Conservation (phyloP, 2,113 vertebrate genomes). For the Misgurnus mizolepis region DNA sequence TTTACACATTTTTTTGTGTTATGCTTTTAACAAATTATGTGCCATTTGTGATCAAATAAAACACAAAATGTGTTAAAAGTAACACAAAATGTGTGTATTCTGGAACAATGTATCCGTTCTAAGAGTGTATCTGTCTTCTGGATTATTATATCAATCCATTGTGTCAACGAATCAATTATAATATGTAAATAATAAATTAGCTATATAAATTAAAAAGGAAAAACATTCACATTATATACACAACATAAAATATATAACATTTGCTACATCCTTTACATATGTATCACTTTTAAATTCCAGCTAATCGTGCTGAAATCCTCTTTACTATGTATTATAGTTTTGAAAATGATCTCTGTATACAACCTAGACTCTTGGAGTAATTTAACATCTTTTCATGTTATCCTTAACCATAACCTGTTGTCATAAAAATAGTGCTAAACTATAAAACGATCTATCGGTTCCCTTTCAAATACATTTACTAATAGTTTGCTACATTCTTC, state of each 20-base stretch:
- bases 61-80: too few species aligned
- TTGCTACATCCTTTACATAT: constrained; percentile 38
- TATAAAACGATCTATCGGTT: constrained; percentile 4
- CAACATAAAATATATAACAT: constrained; percentile 25
- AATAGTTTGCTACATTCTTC: constrained; percentile 11
- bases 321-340: neutral
- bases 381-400: neutral
- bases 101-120: too few species aligned
- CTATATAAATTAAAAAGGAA: neutral
- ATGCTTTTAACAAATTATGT: too few species aligned
- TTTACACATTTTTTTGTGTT: too few species aligned
- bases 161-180: neutral
- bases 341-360: constrained; percentile 2
- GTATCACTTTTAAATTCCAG: constrained; percentile 1
- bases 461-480: constrained; percentile 2
- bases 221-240: constrained; percentile 25
- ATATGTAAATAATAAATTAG: neutral
- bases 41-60: too few species aligned
- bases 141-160: neutral
- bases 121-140: neutral
- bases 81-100: too few species aligned
- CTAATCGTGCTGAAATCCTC: neutral
- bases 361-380: neutral
- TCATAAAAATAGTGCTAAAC: constrained; percentile 32
- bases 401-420: neutral